Percentiles rank a stretch among this genome's conserved stretches.
Evolutionary conservation across 2,888 invertebrate genomes (phyloP).

Genomic region (Tenthredo notha): DNA sequence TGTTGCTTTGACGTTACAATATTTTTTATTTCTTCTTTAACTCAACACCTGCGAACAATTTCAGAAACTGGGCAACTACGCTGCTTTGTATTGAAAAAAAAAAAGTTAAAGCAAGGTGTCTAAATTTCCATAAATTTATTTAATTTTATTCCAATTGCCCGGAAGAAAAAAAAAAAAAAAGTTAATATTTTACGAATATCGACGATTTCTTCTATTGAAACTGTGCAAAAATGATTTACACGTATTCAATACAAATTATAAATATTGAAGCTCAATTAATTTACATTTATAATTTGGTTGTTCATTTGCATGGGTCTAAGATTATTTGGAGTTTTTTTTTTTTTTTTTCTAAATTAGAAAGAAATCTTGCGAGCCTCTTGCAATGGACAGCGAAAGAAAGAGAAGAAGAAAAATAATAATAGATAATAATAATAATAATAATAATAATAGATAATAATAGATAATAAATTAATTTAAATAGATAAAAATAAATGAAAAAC

Average conservation of each 20-base stretch:
- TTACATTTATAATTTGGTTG: neutral
- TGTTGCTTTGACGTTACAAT: neutral
- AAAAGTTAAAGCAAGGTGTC: neutral
- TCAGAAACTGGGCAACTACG: conserved; percentile 40
- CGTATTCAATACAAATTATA: conserved; percentile 5
- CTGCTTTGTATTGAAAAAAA: neutral
- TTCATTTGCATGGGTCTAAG: neutral
- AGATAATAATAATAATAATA: conserved; percentile 51
- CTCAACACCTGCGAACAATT: conserved; percentile 9
- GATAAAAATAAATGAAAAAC: conserved; percentile 57
- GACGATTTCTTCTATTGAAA: conserved; percentile 4
- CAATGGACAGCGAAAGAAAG: conserved; percentile 30
- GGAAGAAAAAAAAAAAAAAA: no score
- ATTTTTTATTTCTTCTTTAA: neutral
- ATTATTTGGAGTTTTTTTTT: neutral
- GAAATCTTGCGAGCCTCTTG: conserved; percentile 46
- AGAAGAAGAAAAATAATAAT: conserved; percentile 1
- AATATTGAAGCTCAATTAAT: conserved; percentile 37
- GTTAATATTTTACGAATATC: neutral
- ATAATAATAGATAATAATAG: conserved; percentile 51
- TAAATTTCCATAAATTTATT: neutral
- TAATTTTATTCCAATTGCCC: neutral
- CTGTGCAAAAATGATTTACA: conserved; percentile 26
- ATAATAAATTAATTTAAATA: conserved; percentile 67
- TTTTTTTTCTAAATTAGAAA: conserved; percentile 39